These are phyloP conservation scores for Mus spicilegus DNA, from an alignment of 2,113 vertebrate species.

Conservation along the genomic window DNA sequence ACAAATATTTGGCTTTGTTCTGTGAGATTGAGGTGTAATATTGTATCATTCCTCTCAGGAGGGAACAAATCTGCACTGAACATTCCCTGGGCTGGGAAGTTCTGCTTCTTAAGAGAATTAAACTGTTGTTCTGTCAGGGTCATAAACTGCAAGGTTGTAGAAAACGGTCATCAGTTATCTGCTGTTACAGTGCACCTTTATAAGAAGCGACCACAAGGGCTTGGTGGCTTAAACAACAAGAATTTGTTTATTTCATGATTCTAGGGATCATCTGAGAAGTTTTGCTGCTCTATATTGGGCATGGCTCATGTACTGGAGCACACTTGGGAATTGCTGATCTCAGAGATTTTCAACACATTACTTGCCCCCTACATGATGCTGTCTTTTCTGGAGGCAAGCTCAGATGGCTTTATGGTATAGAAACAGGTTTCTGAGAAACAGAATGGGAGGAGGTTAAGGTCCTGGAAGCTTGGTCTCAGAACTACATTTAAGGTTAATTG, in stretches of 20 bases:
- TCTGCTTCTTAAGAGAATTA: neutral
- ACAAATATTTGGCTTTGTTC: conserved; percentile 32
- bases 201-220: neutral
- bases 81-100: neutral
- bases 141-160: neutral
- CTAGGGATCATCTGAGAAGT: neutral
- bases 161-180: neutral
- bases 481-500: neutral
- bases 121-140: neutral
- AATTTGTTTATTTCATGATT: neutral
- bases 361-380: neutral
- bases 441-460: neutral
- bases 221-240: conserved; percentile 36
- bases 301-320: conserved; percentile 20
- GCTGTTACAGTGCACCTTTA: neutral
- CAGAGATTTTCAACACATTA: neutral
- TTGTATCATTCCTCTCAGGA: neutral
- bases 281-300: neutral
- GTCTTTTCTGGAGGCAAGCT: neutral
- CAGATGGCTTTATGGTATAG: neutral
- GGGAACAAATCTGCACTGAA: neutral
- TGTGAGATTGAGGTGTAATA: neutral
- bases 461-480: neutral
- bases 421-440: neutral
- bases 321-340: neutral